phyloP scores from a whole-genome alignment of 2,797 vertebrate species.

The Leptatherina wallacei region DNA sequence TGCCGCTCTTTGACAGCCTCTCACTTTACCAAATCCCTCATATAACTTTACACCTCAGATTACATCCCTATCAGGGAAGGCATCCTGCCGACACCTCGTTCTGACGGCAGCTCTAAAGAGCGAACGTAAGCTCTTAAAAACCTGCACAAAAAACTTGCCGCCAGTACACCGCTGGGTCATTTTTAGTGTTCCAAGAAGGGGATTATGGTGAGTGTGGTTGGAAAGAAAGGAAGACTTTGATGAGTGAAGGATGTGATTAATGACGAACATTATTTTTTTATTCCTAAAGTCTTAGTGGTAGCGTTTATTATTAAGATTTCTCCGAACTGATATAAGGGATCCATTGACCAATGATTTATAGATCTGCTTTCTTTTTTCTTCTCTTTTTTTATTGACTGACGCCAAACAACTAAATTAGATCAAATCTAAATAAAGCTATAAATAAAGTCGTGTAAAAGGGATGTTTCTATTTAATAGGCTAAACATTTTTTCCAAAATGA shows the following conservation, averaged over 20 bases:
- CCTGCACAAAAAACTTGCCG: slow-evolving; percentile 56
- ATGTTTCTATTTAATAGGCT: not conserved
- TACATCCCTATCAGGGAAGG: slow-evolving; percentile 68
- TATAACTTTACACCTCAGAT: slow-evolving; percentile 78
- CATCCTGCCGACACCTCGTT: slow-evolving; percentile 70
- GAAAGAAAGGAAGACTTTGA: slow-evolving; percentile 45
- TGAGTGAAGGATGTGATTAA: slow-evolving; percentile 35
- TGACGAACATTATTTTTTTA: slow-evolving; percentile 43
- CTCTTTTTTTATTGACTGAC: not conserved
- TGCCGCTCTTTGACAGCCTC: slow-evolving; percentile 66
- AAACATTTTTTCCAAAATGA: not conserved
- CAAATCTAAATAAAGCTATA: not conserved
- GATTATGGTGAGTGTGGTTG: slow-evolving; percentile 76
- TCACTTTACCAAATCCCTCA: slow-evolving; percentile 72
- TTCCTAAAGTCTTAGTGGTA: not conserved
- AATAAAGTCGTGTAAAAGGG: not conserved
- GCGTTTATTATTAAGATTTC: slow-evolving; percentile 24
- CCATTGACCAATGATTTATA: not conserved
- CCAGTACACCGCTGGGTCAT: slow-evolving; percentile 54
- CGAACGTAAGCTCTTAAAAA: slow-evolving; percentile 66
- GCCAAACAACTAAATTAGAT: not conserved
- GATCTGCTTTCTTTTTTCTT: not conserved
- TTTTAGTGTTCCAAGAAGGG: slow-evolving; percentile 75
- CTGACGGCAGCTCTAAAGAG: slow-evolving; percentile 70
- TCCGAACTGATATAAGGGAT: not conserved